Percentiles rank a stretch among this genome's conserved stretches.
phyloP scores from a whole-genome alignment of 2,888 invertebrate species.

The Eupelmus urozonus region DNA sequence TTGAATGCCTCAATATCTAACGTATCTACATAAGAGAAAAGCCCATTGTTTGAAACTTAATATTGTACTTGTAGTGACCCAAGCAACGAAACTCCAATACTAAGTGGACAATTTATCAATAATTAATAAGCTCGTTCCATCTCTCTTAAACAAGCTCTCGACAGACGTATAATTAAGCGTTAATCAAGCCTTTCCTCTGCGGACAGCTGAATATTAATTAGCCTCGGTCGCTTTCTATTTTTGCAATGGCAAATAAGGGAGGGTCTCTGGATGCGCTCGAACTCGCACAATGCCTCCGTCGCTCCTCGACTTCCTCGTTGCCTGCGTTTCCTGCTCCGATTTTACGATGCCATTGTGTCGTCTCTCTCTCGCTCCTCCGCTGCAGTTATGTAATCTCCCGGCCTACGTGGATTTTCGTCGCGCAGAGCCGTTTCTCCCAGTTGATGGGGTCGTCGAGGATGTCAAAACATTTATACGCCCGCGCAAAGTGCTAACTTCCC shows the following conservation, averaged over 20 bases:
- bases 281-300: constrained; percentile 20
- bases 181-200: not conserved
- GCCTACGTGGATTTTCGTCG: not conserved
- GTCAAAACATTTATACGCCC: not conserved
- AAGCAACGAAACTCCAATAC: too few species aligned
- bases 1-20: too few species aligned
- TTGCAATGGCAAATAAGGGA: constrained; percentile 22
- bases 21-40: too few species aligned
- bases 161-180: not conserved
- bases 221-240: constrained; percentile 33
- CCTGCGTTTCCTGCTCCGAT: constrained; percentile 29
- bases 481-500: constrained; percentile 1
- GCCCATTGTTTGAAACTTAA: too few species aligned
- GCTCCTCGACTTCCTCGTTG: not conserved
- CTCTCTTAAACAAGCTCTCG: not conserved
- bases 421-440: not conserved
- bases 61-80: too few species aligned
- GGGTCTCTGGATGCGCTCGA: constrained; percentile 11
- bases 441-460: not conserved
- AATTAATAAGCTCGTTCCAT: not conserved
- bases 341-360: constrained; percentile 47
- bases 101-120: too few species aligned
- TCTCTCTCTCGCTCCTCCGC: too few species aligned
- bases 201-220: not conserved
- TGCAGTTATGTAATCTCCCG: constrained; percentile 21